Conservation (phyloP, 1,140 invertebrate species). For the Protaetia brevitarsis region DNA sequence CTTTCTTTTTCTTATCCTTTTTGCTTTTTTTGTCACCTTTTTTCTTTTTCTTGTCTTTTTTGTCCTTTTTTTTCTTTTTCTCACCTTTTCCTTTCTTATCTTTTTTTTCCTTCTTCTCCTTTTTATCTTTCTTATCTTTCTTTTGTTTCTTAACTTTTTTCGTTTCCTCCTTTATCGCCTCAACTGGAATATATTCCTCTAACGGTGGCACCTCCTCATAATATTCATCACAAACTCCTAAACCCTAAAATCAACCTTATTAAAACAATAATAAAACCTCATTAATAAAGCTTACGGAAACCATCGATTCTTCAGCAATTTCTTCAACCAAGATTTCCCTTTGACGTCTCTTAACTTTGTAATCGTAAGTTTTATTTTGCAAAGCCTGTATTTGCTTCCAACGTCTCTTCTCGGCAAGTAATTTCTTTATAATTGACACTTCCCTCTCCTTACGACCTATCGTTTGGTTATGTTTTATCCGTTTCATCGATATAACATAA, state of each 20-base stretch:
- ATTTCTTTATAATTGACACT: not conserved
- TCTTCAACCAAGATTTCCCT: not conserved
- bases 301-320: not conserved
- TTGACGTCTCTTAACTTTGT: not conserved
- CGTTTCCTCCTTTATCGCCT: not conserved
- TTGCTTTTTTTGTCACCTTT: not conserved
- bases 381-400: not conserved
- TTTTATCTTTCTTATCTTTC: not conserved
- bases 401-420: not conserved
- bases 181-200: not conserved
- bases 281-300: not conserved
- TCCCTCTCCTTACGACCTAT: not conserved
- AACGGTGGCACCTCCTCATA: too few relatives aligned
- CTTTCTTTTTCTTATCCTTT: not conserved
- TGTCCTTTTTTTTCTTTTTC: not conserved
- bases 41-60: not conserved
- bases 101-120: not conserved
- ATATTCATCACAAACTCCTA: too few relatives aligned
- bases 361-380: not conserved
- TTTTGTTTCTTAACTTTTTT: not conserved
- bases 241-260: not conserved
- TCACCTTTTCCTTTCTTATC: not conserved
- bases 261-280: not conserved
- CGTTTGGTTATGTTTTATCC: not conserved
- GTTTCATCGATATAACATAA: not conserved